These are phyloP conservation scores for Enhydra lutris DNA, from an alignment of 2,113 vertebrate species.

Conservation along the genomic window DNA sequence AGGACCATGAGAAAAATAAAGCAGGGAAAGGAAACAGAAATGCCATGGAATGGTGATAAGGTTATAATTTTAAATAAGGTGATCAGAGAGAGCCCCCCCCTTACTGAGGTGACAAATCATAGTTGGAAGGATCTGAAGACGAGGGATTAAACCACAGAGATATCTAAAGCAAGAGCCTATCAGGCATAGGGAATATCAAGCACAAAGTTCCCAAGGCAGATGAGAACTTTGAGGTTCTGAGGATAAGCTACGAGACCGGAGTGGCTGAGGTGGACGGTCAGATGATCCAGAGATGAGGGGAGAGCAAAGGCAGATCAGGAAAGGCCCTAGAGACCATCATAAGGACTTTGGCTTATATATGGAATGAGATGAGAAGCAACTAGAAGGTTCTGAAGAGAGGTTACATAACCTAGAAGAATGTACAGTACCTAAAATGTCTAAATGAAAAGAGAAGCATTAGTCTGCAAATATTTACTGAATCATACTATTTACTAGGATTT, in stretches of 20 bases:
- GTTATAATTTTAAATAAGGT: not conserved
- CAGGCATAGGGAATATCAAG: not conserved
- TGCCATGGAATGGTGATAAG: not conserved
- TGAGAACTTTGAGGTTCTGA: not conserved
- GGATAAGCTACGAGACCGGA: not conserved
- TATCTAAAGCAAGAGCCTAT: not conserved
- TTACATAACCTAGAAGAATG: not conserved
- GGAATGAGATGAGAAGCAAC: not conserved
- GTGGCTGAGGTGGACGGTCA: not conserved
- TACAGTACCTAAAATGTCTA: not conserved
- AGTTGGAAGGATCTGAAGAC: not conserved
- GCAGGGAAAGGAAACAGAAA: not conserved
- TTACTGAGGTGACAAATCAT: not conserved
- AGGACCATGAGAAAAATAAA: not conserved
- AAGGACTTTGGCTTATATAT: not conserved
- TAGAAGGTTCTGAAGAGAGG: not conserved
- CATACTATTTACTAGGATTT: not conserved
- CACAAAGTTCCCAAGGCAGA: not conserved
- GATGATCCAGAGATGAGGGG: not conserved
- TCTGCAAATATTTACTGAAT: not conserved
- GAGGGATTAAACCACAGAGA: not conserved
- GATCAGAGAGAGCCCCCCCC: not conserved
- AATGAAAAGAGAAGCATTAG: not conserved
- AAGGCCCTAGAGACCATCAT: not conserved
- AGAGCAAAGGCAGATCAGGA: not conserved